Conservation (phyloP, 2,888 invertebrate genomes). For the Trichopoda pennipes region DNA sequence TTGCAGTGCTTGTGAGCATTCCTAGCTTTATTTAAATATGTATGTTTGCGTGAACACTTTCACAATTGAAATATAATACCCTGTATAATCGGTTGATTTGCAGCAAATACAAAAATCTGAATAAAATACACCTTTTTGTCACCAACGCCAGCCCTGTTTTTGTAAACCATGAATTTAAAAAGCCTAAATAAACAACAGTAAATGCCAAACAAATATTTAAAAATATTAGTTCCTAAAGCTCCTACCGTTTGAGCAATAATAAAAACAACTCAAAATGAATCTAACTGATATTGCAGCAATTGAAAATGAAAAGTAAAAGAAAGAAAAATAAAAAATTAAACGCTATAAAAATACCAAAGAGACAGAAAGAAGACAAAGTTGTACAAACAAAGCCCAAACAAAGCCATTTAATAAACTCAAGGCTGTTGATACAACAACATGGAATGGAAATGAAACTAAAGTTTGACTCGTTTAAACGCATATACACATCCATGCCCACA, state of each 20-base stretch:
- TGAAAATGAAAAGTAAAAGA: conserved; percentile 76
- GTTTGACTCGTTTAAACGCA: no score
- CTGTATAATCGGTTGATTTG: no score
- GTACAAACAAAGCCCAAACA: conserved; percentile 38
- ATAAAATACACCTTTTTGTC: no score
- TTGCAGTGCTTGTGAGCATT: no score
- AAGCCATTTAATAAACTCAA: conserved; percentile 59
- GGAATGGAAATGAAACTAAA: conserved; percentile 44
- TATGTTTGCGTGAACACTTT: no score
- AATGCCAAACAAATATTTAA: background rate
- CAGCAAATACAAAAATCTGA: no score
- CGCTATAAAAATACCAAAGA: conserved; percentile 73
- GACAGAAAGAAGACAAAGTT: conserved; percentile 10
- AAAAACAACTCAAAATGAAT: background rate
- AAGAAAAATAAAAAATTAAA: conserved; percentile 76
- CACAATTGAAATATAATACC: no score
- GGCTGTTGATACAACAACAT: conserved; percentile 15
- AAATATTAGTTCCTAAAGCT: background rate
- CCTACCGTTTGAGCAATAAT: background rate
- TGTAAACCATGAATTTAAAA: no score
- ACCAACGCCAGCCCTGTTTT: no score
- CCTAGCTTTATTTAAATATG: no score
- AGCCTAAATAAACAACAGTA: no score
- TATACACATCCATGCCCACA: background rate
- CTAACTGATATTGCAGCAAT: background rate